Base-by-base conservation (phyloP, 2,113 vertebrate genomes). In the Maylandia zebra region DNA sequence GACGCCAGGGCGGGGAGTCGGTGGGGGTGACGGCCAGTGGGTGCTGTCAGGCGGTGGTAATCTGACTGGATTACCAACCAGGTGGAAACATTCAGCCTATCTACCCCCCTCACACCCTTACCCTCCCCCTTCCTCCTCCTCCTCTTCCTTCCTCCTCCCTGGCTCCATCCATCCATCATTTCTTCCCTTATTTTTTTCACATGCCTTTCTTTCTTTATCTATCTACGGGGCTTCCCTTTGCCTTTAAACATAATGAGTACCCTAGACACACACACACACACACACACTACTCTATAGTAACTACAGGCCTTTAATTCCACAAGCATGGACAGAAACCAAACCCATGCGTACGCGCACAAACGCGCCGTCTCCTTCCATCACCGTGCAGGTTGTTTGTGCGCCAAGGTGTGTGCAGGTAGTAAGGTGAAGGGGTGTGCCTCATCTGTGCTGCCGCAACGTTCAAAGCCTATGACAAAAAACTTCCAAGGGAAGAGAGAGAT, bases 1-100 rank as follows among this genome's bases (percentile, higher is more conserved):
- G 90, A 93, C 61, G 82, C 76, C 79, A 66, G 93, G 91, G 91
- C 93, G 90, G 92, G 94, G 91, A 91, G 93, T 90, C 82, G 80
- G 85, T 92, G 86, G 93, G 93, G 91, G 94, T 78, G 95, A 87
- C 83, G 91, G 94, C 94, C 91, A 90, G 87, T 93, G 93, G 93
- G 94, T 92, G 94, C 95, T 94, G 95, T 95, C 95, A 95, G 89
- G 96, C 95, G 83, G 94, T 92, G 93, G 95, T 97, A 96, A 96
- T 96, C 95, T 95, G 95, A 96, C 95, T 94, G 95, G 95, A 96
- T 97, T 96, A 96, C 86, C 96, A 96, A 93, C 95, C 96, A 96
- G 96, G 96, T 97, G 95, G 95, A 96, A 97, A 96, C 92, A 94
- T 95, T 95, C 95, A 95, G 92, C 87, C 92, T 82, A 93, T 93